Conservation (phyloP, 2,113 vertebrate genomes). For the Oceanites oceanicus region DNA sequence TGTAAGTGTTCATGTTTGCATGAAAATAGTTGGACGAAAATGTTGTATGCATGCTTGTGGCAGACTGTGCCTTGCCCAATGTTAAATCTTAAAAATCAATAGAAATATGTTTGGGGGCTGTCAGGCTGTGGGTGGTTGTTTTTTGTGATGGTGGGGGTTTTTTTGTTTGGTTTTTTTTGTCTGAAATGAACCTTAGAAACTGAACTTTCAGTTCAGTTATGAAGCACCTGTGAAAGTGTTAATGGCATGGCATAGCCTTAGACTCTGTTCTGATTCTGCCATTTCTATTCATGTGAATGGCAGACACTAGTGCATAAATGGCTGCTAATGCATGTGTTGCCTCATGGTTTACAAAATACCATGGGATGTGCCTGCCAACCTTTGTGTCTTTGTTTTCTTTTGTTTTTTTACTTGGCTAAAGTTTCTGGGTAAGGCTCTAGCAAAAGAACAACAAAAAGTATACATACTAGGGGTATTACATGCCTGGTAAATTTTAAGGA, state of each 20-base stretch:
- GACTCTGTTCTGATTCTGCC: background rate
- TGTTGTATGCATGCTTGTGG: background rate
- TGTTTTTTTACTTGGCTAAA: background rate
- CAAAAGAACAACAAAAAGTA: background rate
- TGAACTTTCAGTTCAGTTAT: background rate
- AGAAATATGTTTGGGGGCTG: background rate
- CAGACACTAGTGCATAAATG: background rate
- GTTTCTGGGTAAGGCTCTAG: background rate
- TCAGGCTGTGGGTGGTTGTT: background rate
- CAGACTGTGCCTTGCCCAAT: background rate
- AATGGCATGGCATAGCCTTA: background rate
- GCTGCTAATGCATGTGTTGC: background rate
- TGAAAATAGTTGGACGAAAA: background rate
- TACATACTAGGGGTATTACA: background rate
- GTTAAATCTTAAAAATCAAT: background rate
- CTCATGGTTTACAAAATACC: background rate
- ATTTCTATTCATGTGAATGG: background rate
- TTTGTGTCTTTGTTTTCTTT: background rate
- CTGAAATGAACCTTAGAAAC: background rate
- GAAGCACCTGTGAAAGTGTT: background rate
- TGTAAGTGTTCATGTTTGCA: background rate
- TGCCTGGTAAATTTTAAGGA: background rate
- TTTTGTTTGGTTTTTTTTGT: background rate
- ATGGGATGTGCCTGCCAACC: background rate
- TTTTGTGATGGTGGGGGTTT: background rate